Percentiles rank a stretch among this genome's conserved stretches.
phyloP scores from a whole-genome alignment of 2,113 vertebrate genomes.

The Tyrannus savana region DNA sequence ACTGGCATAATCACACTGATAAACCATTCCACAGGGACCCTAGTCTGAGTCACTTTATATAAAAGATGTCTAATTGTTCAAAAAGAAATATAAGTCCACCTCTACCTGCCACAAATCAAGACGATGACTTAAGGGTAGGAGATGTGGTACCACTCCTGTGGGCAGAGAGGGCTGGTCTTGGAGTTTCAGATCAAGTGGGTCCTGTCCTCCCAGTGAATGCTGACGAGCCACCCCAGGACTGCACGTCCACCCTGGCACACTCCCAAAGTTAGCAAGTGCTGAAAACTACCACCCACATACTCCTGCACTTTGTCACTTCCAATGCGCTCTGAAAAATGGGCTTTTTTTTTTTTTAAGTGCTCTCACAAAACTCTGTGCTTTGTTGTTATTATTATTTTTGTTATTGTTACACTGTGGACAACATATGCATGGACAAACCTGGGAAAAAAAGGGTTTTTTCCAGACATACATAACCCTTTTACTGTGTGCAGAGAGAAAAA shows the following conservation, averaged over 20 bases:
- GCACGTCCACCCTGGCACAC: not conserved
- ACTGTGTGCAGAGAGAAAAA: not conserved
- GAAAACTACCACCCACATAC: not conserved
- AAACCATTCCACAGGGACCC: not conserved
- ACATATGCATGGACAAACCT: not conserved
- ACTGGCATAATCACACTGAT: not conserved
- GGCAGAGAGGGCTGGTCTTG: fast-evolving
- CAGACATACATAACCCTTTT: not conserved
- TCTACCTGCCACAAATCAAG: not conserved
- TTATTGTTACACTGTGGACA: not conserved
- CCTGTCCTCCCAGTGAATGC: not conserved
- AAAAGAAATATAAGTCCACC: not conserved
- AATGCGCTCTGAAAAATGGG: not conserved
- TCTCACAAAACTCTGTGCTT: not conserved
- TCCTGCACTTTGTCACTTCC: not conserved
- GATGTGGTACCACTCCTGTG: fast-evolving
- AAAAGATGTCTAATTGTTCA: not conserved
- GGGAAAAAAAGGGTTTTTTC: not conserved
- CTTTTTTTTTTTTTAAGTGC: not conserved
- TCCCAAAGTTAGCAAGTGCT: not conserved
- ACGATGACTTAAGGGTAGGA: not conserved
- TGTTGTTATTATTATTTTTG: too few species aligned
- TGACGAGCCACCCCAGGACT: not conserved
- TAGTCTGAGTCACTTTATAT: not conserved
- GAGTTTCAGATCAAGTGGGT: fast-evolving